Percentiles rank a stretch among this genome's conserved stretches.
phyloP scores from a whole-genome alignment of 2,888 invertebrate species.

The Fissipunctia ypsillon region DNA sequence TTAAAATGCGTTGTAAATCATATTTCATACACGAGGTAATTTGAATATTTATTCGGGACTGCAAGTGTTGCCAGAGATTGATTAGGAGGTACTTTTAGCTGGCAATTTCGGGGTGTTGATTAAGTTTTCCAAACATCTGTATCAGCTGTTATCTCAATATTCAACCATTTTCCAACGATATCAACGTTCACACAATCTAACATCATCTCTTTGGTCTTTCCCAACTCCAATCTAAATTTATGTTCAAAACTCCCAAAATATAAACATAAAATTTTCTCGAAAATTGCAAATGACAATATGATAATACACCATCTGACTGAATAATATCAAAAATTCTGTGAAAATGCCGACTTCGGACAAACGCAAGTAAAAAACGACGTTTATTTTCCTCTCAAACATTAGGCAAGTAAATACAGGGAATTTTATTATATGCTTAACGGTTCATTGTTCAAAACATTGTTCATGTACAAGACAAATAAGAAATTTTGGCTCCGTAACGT shows the following conservation, averaged over 20 bases:
- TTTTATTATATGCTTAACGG: constrained; percentile 83
- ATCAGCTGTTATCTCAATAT: too few relatives aligned
- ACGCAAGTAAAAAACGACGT: constrained; percentile 23
- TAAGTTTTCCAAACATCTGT: background rate
- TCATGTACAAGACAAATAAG: constrained; percentile 84
- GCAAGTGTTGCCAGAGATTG: constrained; percentile 33
- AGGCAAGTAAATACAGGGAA: constrained; percentile 59
- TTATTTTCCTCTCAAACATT: constrained; percentile 53
- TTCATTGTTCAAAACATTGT: constrained; percentile 82
- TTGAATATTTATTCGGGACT: constrained; percentile 62
- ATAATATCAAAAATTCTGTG: constrained; percentile 34
- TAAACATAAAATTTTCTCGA: too few relatives aligned
- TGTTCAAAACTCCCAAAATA: too few relatives aligned
- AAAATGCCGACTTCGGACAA: constrained; percentile 33
- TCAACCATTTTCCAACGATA: too few relatives aligned
- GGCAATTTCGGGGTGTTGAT: constrained; percentile 9
- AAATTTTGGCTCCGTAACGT: constrained; percentile 82
- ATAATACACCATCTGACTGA: constrained; percentile 8
- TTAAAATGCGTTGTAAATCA: constrained; percentile 73
- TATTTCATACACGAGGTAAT: constrained; percentile 55
- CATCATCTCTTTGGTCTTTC: too few relatives aligned
- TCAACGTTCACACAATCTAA: too few relatives aligned
- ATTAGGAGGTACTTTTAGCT: constrained; percentile 31
- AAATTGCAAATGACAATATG: background rate
- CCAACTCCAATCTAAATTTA: too few relatives aligned